Evolutionary conservation across 2,888 invertebrate species (phyloP), one percentile per base, ranked within the genome.

Genomic region (Sicus ferrugineus): DNA sequence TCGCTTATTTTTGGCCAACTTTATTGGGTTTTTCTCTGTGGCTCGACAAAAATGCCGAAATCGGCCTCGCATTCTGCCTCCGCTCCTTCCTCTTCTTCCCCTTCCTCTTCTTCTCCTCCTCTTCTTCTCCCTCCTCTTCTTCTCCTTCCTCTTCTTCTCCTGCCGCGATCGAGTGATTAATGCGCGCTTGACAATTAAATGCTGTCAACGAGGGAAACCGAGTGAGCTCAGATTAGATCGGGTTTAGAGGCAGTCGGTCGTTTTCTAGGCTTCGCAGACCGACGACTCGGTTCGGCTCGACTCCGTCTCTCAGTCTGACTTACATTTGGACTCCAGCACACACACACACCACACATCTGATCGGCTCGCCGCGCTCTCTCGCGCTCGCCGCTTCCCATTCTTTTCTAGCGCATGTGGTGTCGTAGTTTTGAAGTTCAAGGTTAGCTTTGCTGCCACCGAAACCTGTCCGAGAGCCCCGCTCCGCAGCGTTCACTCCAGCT

Each of bases 391-490:
- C 50, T 3, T 21, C 42, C 67, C 56, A n/a, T n/a, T n/a, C n/a
- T n/a, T n/a, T n/a, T 72, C 58, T n/a, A 65, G 52, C 54, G 48
- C 59, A 61, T 52, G 52, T 64, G 59, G 19, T 34, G 46, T 46
- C 16, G 28, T 67, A 38, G 76, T 78, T 81, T 79, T 83, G 77
- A 83, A 84, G 84, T 83, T 83, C 84, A 83, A 83, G 83, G 84
- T 83, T 84, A 81, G 76, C 50, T 69, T 64, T 50, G 28, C 26
- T 67, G 58, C 50, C 31, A 31, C 58, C 9, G 21, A 42, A 63
- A 78, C 77, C 77, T 74, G 77, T 75, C 71, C 66, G 23, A 56
- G 38, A 38, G 61, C 30, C 42, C 7, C 23, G 50, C 4, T 50
- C 50, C 19, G 50, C 23, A 16, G 42, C 42, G 19, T 11, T 14